These are phyloP conservation scores for Astyanax mexicanus DNA, from an alignment of 2,797 vertebrate genomes.

Conservation along the genomic window DNA sequence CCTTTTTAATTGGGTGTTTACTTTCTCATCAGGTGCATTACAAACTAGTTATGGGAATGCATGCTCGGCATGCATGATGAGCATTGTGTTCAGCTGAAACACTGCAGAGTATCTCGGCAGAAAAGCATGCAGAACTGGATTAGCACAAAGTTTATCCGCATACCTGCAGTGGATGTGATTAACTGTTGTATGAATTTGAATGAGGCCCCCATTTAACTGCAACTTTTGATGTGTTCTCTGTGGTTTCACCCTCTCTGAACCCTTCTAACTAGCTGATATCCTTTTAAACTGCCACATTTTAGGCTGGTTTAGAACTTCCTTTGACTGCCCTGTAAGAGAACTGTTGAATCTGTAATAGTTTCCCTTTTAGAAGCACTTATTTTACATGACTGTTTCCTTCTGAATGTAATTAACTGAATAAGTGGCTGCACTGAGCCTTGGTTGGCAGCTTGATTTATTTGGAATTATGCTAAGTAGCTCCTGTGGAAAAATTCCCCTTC, in stretches of 20 bases:
- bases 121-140: constrained; percentile 69
- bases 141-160: constrained; percentile 47
- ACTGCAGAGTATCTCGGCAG: constrained; percentile 55
- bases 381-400: constrained; percentile 58
- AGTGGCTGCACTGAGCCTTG: constrained; percentile 64
- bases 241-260: constrained; percentile 45
- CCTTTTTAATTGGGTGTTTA: constrained; percentile 58
- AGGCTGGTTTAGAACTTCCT: constrained; percentile 36
- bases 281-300: constrained; percentile 35
- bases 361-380: constrained; percentile 51
- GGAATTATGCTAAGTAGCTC: constrained; percentile 67
- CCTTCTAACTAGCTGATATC: constrained; percentile 40
- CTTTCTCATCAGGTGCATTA: constrained; percentile 61
- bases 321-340: constrained; percentile 55
- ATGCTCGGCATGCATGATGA: constrained; percentile 79
- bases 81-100: constrained; percentile 72
- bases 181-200: constrained; percentile 64
- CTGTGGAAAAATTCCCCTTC: constrained; percentile 63
- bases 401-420: constrained; percentile 70
- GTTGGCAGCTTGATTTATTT: constrained; percentile 59
- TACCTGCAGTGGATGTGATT: constrained; percentile 68
- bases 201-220: constrained; percentile 65
- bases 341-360: constrained; percentile 45
- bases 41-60: constrained; percentile 62
- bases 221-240: constrained; percentile 47